Evolutionary conservation across 2,113 vertebrate species (phyloP).

Genomic region (Pseudorasbora parva): DNA sequence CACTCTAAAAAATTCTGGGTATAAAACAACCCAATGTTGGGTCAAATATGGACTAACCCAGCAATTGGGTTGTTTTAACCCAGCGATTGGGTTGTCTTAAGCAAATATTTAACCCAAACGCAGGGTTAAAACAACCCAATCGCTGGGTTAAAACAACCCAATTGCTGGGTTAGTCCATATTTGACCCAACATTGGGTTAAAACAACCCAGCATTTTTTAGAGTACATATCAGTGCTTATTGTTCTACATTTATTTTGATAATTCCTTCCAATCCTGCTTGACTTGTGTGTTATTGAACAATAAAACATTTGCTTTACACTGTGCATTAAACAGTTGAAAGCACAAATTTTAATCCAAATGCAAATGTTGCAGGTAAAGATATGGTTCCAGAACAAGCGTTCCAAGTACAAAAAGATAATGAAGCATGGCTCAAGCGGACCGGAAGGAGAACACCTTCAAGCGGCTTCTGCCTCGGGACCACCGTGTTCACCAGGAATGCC

Average conservation of each 20-base stretch:
- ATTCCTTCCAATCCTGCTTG: neutral
- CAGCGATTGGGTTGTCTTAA: too few species aligned
- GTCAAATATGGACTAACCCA: too few species aligned
- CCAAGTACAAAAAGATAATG: conserved; percentile 93
- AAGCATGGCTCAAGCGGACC: conserved; percentile 81
- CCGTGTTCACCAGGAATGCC: conserved; percentile 79
- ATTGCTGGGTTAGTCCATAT: too few species aligned
- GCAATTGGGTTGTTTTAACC: too few species aligned
- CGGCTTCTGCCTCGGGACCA: conserved; percentile 67
- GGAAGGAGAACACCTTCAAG: conserved; percentile 77
- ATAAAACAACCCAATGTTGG: too few species aligned
- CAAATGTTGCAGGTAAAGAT: conserved; percentile 84
- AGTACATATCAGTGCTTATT: too few species aligned
- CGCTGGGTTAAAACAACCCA: too few species aligned
- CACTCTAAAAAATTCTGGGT: too few species aligned
- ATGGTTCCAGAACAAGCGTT: conserved; percentile 86
- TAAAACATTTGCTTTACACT: neutral
- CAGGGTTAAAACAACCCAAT: too few species aligned
- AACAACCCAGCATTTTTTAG: too few species aligned
- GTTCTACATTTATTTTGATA: neutral
- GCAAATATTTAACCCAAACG: too few species aligned
- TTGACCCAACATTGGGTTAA: too few species aligned
- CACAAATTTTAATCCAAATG: conserved; percentile 15
- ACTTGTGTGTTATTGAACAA: neutral
- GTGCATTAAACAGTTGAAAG: neutral